A percentile compares a stretch with the other conserved stretches of the same genome.
Evolutionary conservation across 2,113 vertebrate species (phyloP).

Genomic region (Daphoenositta chrysoptera): DNA sequence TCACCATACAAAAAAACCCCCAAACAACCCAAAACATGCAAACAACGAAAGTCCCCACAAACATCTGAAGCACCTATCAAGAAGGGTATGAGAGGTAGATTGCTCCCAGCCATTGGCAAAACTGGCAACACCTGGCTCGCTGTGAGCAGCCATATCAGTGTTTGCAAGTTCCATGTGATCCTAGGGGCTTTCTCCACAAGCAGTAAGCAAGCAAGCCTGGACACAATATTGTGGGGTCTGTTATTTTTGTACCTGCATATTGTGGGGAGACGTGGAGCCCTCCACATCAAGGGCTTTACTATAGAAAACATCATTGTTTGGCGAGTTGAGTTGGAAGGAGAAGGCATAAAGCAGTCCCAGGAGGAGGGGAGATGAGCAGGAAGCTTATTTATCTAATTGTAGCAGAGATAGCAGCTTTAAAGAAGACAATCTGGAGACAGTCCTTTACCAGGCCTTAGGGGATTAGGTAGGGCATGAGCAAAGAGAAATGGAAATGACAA

Average conservation of each 20-base stretch:
- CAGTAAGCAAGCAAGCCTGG: background rate
- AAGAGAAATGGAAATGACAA: conserved; percentile 20
- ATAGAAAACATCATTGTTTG: background rate
- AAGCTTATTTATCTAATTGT: background rate
- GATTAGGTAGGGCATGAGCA: background rate
- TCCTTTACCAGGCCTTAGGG: background rate
- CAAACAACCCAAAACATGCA: background rate
- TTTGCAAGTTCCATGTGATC: background rate
- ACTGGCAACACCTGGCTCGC: background rate
- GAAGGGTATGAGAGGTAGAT: background rate
- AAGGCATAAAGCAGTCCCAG: background rate
- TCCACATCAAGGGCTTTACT: background rate
- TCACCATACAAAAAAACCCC: fast-evolving
- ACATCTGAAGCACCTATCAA: background rate
- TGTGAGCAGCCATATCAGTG: background rate
- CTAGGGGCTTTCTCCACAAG: background rate
- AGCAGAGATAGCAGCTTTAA: background rate
- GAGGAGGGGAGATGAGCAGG: background rate
- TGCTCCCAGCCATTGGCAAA: background rate
- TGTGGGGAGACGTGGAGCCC: background rate
- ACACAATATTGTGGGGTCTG: background rate
- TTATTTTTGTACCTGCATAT: conserved; percentile 11
- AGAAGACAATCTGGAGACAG: background rate
- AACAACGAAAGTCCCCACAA: background rate
- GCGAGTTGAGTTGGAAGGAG: background rate